A percentile compares a stretch with the other conserved stretches of the same genome.
phyloP scores from a whole-genome alignment of 2,797 vertebrate species.

The Gymnocypris eckloni region DNA sequence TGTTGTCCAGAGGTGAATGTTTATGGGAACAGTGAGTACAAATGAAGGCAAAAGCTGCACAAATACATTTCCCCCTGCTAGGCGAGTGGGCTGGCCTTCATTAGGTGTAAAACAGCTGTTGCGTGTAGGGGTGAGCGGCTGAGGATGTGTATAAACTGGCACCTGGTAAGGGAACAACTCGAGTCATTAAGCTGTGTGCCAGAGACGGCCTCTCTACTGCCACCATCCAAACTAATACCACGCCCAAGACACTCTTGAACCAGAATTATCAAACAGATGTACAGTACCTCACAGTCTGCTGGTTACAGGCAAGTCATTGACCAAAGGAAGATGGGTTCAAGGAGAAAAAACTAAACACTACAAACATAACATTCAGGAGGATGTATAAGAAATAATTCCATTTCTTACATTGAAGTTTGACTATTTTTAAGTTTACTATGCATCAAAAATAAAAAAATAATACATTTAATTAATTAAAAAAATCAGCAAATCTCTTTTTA shows the following conservation, averaged over 20 bases:
- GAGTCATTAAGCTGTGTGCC: slow-evolving; percentile 69
- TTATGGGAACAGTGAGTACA: slow-evolving; percentile 8
- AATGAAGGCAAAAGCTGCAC: neutral
- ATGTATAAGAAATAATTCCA: neutral
- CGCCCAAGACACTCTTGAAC: slow-evolving; percentile 17
- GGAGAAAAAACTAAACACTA: neutral
- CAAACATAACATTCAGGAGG: neutral
- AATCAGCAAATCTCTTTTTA: neutral
- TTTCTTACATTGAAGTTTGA: neutral
- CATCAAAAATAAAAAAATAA: neutral
- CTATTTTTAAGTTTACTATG: neutral
- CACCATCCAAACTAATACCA: slow-evolving; percentile 11
- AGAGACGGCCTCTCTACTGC: slow-evolving; percentile 64
- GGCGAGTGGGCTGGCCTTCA: slow-evolving; percentile 61
- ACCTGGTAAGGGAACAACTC: slow-evolving; percentile 69
- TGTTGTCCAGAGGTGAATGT: neutral
- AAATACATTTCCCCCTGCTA: neutral
- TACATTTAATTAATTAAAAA: neutral
- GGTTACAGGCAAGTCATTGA: neutral
- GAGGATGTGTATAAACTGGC: slow-evolving; percentile 75
- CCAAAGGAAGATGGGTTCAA: neutral
- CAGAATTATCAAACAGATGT: slow-evolving; percentile 12
- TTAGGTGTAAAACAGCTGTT: slow-evolving; percentile 78
- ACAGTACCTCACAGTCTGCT: neutral
- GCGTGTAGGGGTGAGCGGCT: slow-evolving; percentile 73